Evolutionary conservation across 2,888 invertebrate species (phyloP).

Genomic region (Bruchidius siliquastri): DNA sequence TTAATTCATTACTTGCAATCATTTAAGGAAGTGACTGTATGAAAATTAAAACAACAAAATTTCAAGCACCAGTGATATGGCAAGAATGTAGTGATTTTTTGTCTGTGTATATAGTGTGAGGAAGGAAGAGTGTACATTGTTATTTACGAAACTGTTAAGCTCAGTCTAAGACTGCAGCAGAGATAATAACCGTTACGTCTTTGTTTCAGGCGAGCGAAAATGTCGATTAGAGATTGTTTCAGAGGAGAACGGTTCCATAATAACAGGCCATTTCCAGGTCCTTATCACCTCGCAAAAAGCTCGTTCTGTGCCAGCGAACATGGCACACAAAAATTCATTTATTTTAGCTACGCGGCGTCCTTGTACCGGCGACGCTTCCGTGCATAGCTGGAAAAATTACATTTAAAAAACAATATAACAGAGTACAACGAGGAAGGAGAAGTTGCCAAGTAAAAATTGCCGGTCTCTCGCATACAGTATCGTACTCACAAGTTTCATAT

Average conservation of each 20-base stretch:
- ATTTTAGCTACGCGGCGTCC: not conserved
- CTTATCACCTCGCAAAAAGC: not conserved
- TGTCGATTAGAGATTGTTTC: not conserved
- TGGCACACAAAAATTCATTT: not conserved
- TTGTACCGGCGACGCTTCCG: not conserved
- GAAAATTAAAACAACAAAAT: too few species aligned
- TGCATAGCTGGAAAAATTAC: not conserved
- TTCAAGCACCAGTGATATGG: too few species aligned
- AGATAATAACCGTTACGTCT: not conserved
- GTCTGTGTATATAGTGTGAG: too few species aligned
- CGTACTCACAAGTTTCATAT: not conserved
- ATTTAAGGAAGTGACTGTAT: too few species aligned
- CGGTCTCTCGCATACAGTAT: not conserved
- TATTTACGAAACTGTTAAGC: not conserved
- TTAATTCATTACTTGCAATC: too few species aligned
- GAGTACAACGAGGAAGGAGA: not conserved
- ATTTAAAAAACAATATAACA: not conserved
- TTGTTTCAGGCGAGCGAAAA: not conserved
- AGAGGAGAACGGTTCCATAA: not conserved
- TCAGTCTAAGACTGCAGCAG: not conserved
- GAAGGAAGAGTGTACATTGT: too few species aligned
- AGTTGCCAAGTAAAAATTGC: constrained; percentile 1
- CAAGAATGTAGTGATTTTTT: too few species aligned
- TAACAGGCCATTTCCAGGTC: not conserved
- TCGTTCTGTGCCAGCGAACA: not conserved